Evolutionary conservation across 2,113 vertebrate species (phyloP).

Genomic region (Cyanistes caeruleus): DNA sequence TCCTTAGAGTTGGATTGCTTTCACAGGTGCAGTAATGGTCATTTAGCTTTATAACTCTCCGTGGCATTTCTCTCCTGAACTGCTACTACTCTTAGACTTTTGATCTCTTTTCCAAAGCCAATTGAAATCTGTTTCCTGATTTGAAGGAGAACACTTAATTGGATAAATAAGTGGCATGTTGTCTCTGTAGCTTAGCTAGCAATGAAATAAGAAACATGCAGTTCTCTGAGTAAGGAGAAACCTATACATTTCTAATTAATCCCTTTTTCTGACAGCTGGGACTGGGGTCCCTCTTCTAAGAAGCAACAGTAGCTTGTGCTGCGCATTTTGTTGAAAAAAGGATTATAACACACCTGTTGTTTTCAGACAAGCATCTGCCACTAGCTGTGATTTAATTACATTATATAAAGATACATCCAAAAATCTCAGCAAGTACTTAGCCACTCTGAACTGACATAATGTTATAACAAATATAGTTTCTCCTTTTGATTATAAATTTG

Average conservation of each 20-base stretch:
- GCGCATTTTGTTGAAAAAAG: not conserved
- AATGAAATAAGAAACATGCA: not conserved
- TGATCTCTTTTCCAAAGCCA: not conserved
- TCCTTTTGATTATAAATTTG: not conserved
- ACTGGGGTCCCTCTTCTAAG: not conserved
- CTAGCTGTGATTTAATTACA: not conserved
- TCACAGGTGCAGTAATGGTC: not conserved
- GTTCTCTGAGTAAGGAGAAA: not conserved
- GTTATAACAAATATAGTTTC: not conserved
- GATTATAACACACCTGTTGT: not conserved
- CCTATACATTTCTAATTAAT: not conserved
- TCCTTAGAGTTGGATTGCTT: not conserved
- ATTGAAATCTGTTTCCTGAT: not conserved
- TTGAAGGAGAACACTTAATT: not conserved
- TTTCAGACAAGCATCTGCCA: not conserved
- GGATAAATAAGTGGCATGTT: not conserved
- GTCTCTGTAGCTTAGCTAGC: not conserved
- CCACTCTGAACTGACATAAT: not conserved
- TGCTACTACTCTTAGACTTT: not conserved
- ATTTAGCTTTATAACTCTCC: not conserved
- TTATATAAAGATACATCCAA: not conserved
- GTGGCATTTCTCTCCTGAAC: not conserved
- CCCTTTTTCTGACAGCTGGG: not conserved
- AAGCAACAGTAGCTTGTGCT: not conserved
- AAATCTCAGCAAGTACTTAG: not conserved